A percentile compares a stretch with the other conserved stretches of the same genome.
Evolutionary conservation across 2,113 vertebrate species (phyloP).

Genomic region (Hemiprocne comata): DNA sequence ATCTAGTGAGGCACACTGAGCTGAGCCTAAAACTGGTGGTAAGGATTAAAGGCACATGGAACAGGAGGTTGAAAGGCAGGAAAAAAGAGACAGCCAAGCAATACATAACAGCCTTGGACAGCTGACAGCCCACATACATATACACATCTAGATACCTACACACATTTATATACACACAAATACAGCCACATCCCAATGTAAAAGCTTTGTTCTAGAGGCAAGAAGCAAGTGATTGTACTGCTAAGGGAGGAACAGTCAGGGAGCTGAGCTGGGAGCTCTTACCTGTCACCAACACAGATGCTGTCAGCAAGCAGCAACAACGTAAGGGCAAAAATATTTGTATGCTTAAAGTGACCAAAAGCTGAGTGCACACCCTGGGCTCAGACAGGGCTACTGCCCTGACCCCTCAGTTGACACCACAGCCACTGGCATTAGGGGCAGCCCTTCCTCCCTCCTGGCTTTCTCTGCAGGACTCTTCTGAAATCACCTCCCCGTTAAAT

Average conservation of each 20-base stretch:
- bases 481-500: background rate
- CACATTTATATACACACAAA: background rate
- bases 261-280: background rate
- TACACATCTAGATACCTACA: background rate
- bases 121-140: background rate
- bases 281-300: fast-evolving
- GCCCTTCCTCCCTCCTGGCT: background rate
- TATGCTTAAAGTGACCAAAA: background rate
- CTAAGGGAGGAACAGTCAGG: background rate
- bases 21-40: background rate
- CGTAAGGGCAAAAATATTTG: no score
- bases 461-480: background rate
- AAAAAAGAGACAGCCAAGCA: background rate
- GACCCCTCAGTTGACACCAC: background rate
- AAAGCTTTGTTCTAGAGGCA: background rate
- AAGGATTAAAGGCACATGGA: background rate
- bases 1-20: background rate
- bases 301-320: background rate
- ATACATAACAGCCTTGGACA: fast-evolving
- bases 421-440: fast-evolving
- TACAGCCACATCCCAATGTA: background rate
- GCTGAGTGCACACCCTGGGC: background rate
- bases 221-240: background rate
- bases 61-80: background rate
- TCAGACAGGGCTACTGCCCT: background rate